Evolutionary conservation across 1,140 invertebrate genomes (phyloP).

Genomic region (Leptonema lineaticorne): DNA sequence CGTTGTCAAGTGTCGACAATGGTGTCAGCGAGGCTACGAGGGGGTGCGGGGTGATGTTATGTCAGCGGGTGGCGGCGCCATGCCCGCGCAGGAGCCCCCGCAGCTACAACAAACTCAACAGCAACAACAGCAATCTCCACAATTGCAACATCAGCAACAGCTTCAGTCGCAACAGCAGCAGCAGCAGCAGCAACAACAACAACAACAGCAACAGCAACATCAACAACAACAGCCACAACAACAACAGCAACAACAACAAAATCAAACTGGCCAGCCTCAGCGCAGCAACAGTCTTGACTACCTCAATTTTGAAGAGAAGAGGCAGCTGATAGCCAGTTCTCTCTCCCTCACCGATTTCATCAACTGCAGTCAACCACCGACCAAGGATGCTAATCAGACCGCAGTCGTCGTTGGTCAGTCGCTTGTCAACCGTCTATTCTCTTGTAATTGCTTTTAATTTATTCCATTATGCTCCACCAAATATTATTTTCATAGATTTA

Average conservation of each 20-base stretch:
- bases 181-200: conserved; percentile 67
- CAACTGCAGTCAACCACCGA: conserved; percentile 62
- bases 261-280: conserved; percentile 56
- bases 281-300: conserved; percentile 84
- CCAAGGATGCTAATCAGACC: conserved; percentile 55
- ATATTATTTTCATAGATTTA: too few relatives aligned
- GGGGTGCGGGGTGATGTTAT: conserved; percentile 42
- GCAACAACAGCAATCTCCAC: conserved; percentile 46
- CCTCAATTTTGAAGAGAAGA: conserved; percentile 87
- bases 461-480: too few relatives aligned
- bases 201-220: conserved; percentile 46
- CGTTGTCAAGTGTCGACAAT: conserved; percentile 1
- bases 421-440: conserved; percentile 14
- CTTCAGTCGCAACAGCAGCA: conserved; percentile 42
- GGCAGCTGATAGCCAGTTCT: conserved; percentile 83
- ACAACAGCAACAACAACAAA: conserved; percentile 33
- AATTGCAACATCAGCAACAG: conserved; percentile 49
- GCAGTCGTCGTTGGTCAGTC: conserved; percentile 53
- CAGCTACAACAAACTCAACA: conserved; percentile 68
- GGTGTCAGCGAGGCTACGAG: conserved; percentile 11
- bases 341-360: conserved; percentile 83
- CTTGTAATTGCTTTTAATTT: conserved; percentile 7
- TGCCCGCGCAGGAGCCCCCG: conserved; percentile 55
- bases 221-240: conserved; percentile 50
- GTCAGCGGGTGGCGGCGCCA: conserved; percentile 46